Percentiles rank a stretch among this genome's conserved stretches.
These are phyloP conservation scores for Palaemon carinicauda DNA, from an alignment of 1,140 invertebrate genomes.

Conservation along the genomic window DNA sequence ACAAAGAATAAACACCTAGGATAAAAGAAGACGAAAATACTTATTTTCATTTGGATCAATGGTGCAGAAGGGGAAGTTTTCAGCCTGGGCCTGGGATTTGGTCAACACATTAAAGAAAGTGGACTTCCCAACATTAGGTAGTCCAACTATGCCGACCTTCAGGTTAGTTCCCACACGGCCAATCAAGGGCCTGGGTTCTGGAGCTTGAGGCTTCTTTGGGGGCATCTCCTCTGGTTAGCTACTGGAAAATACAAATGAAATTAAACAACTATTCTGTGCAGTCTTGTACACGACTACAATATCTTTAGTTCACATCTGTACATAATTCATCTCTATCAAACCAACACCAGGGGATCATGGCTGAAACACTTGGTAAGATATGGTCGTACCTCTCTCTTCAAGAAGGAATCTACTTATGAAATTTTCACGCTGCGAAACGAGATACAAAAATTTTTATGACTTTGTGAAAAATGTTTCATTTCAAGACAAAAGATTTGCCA, in stretches of 20 bases:
- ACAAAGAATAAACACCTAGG: not conserved
- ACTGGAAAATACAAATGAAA: not conserved
- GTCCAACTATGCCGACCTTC: slow-evolving; percentile 93
- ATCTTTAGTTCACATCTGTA: not conserved
- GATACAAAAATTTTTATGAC: no score
- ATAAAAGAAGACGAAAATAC: slow-evolving; percentile 67
- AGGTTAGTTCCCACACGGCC: slow-evolving; percentile 97
- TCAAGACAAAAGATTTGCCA: no score
- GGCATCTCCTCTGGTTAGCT: slow-evolving; percentile 72
- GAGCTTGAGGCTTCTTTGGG: slow-evolving; percentile 82
- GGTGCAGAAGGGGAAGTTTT: slow-evolving; percentile 99
- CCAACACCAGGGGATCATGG: no score
- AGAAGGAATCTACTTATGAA: no score
- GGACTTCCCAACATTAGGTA: slow-evolving; percentile 98
- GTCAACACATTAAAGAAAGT: slow-evolving; percentile 99
- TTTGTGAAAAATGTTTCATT: no score
- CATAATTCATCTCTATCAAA: no score
- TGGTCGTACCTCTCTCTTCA: no score
- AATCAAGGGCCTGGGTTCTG: slow-evolving; percentile 83
- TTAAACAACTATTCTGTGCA: not conserved
- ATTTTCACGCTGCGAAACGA: no score
- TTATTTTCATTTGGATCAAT: slow-evolving; percentile 99
- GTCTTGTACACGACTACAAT: not conserved
- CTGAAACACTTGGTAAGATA: no score
- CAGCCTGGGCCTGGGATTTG: slow-evolving; percentile 93